These are phyloP conservation scores for Mellivora capensis DNA, from an alignment of 2,113 vertebrate species.

Conservation along the genomic window DNA sequence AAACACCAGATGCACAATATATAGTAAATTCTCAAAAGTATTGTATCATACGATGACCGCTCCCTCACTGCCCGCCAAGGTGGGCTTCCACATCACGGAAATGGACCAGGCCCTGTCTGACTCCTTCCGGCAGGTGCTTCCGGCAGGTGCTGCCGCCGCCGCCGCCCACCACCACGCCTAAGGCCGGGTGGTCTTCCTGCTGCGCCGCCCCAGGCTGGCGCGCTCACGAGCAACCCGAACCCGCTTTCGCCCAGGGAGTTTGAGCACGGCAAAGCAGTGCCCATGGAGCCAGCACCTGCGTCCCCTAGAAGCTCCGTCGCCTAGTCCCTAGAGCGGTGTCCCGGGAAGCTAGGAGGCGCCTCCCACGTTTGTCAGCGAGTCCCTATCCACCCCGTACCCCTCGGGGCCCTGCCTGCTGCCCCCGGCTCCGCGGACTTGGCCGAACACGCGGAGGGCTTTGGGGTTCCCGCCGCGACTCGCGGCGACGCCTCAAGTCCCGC, in stretches of 20 bases:
- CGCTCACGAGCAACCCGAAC: constrained; percentile 85
- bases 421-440: constrained; percentile 88
- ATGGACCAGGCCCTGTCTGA: constrained; percentile 87
- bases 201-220: constrained; percentile 69
- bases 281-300: not conserved
- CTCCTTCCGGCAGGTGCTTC: constrained; percentile 88
- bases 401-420: constrained; percentile 80
- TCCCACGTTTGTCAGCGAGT: constrained; percentile 87
- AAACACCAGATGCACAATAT: not conserved
- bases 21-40: not conserved
- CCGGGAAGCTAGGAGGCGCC: constrained; percentile 80
- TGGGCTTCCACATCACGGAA: constrained; percentile 89
- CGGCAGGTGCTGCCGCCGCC: constrained; percentile 81
- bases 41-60: constrained; percentile 80
- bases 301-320: constrained; percentile 80
- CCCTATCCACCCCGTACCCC: constrained; percentile 85
- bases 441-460: not conserved
- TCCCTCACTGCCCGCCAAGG: constrained; percentile 86
- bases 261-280: constrained; percentile 84
- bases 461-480: constrained; percentile 71
- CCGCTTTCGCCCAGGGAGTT: constrained; percentile 95
- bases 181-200: constrained; percentile 76
- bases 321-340: constrained; percentile 80
- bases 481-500: constrained; percentile 84
- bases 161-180: constrained; percentile 43